phyloP scores from a whole-genome alignment of 2,797 vertebrate genomes.

The Crossoptilon crossoptilon region DNA sequence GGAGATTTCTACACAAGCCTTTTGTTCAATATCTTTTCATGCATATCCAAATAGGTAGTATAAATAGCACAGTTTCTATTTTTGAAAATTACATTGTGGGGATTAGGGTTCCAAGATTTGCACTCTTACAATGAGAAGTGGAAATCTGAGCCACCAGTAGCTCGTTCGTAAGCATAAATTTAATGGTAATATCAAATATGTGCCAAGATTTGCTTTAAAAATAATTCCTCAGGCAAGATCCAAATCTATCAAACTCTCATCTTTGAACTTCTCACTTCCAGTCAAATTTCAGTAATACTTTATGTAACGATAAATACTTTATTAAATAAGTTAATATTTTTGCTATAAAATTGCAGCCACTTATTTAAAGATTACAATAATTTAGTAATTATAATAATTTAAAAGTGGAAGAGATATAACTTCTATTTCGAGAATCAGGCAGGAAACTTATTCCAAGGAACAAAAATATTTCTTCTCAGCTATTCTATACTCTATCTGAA shows the following conservation, averaged over 20 bases:
- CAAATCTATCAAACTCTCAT: background rate
- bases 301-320: background rate
- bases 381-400: background rate
- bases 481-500: background rate
- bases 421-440: background rate
- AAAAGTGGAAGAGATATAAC: background rate
- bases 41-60: constrained; percentile 26
- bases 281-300: background rate
- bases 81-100: constrained; percentile 15
- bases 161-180: background rate
- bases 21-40: constrained; percentile 55
- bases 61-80: constrained; percentile 43
- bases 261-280: background rate
- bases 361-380: background rate
- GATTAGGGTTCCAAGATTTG: background rate
- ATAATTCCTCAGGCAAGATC: background rate
- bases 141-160: background rate
- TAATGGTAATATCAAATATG: background rate
- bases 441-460: background rate
- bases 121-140: background rate
- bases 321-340: background rate
- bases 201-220: background rate
- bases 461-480: constrained; percentile 32
- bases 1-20: constrained; percentile 36
- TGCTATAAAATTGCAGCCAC: background rate